Evolutionary conservation across 2,888 invertebrate genomes (phyloP).

Genomic region (Charanyca ferruginea): DNA sequence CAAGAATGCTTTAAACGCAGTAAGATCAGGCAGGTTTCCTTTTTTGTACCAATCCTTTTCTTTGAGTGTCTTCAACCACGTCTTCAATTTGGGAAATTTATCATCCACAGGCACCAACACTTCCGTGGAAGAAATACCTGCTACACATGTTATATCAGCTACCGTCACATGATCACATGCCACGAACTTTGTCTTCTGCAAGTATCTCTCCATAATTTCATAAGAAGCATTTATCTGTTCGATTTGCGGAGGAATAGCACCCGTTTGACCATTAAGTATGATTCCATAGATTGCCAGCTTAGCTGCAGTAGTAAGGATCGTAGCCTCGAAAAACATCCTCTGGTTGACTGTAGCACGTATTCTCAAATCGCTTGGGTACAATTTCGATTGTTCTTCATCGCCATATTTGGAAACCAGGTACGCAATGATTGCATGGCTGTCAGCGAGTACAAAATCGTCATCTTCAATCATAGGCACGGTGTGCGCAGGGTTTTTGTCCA

Average conservation of each 20-base stretch:
- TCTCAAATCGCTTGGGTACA: constrained; percentile 71
- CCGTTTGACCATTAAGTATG: background rate
- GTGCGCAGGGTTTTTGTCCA: constrained; percentile 73
- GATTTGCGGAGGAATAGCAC: constrained; percentile 51
- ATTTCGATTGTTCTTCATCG: constrained; percentile 62
- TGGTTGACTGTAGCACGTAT: constrained; percentile 70
- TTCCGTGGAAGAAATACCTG: constrained; percentile 66
- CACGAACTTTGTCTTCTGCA: constrained; percentile 65
- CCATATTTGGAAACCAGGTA: constrained; percentile 77
- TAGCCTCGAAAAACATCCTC: constrained; percentile 70
- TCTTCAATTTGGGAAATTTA: constrained; percentile 65
- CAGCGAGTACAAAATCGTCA: constrained; percentile 69
- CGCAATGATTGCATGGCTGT: constrained; percentile 74
- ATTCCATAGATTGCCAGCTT: background rate
- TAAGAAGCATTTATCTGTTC: constrained; percentile 67
- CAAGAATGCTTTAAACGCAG: background rate
- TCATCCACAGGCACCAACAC: constrained; percentile 66
- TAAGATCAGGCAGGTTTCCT: constrained; percentile 67
- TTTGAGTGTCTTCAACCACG: constrained; percentile 67
- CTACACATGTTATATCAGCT: constrained; percentile 72
- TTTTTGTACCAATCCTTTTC: constrained; percentile 69
- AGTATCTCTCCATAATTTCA: constrained; percentile 70
- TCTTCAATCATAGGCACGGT: constrained; percentile 74
- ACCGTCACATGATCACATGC: constrained; percentile 70
- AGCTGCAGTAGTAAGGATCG: constrained; percentile 61